Percentiles rank a stretch among this genome's conserved stretches.
Conservation (phyloP, 2,888 invertebrate genomes). For the Cantharis flavilabris region DNA sequence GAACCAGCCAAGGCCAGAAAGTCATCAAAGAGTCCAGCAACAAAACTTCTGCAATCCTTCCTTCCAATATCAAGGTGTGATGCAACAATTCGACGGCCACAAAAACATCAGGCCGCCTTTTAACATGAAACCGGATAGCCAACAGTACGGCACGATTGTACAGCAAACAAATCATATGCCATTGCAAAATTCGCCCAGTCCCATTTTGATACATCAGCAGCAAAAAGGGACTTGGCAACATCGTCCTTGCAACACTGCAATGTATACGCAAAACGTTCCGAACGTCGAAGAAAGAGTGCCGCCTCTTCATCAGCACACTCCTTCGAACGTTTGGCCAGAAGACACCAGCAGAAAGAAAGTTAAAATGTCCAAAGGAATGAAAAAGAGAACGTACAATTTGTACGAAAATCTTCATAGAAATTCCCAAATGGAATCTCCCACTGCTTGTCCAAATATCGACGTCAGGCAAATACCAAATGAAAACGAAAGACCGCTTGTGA, state of each 20-base stretch:
- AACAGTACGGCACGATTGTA: slow-evolving; percentile 29
- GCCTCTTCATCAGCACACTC: slow-evolving; percentile 72
- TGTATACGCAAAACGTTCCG: slow-evolving; percentile 50
- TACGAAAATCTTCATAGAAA: slow-evolving; percentile 49
- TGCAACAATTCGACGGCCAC: slow-evolving; percentile 52
- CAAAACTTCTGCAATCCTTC: slow-evolving; percentile 39
- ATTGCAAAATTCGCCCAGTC: slow-evolving; percentile 7
- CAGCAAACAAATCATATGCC: slow-evolving; percentile 26
- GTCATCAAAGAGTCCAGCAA: slow-evolving; percentile 37
- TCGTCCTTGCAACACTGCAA: slow-evolving; percentile 42
- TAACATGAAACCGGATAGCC: slow-evolving; percentile 20
- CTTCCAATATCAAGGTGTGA: slow-evolving; percentile 37
- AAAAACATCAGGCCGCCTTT: slow-evolving; percentile 44
- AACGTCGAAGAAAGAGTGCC: slow-evolving; percentile 72
- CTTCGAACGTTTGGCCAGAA: slow-evolving; percentile 60
- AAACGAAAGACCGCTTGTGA: slow-evolving; percentile 48
- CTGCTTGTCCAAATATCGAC: slow-evolving; percentile 65
- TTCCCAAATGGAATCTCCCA: slow-evolving; percentile 26
- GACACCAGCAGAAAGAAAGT: slow-evolving; percentile 64
- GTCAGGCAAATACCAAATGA: slow-evolving; percentile 61
- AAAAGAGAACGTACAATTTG: slow-evolving; percentile 61
- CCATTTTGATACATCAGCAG: slow-evolving; percentile 38
- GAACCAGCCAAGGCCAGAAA: slow-evolving; percentile 40
- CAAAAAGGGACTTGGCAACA: slow-evolving; percentile 45
- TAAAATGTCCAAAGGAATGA: slow-evolving; percentile 58